phyloP scores from a whole-genome alignment of 2,113 vertebrate genomes.

The Xiphophorus couchianus region DNA sequence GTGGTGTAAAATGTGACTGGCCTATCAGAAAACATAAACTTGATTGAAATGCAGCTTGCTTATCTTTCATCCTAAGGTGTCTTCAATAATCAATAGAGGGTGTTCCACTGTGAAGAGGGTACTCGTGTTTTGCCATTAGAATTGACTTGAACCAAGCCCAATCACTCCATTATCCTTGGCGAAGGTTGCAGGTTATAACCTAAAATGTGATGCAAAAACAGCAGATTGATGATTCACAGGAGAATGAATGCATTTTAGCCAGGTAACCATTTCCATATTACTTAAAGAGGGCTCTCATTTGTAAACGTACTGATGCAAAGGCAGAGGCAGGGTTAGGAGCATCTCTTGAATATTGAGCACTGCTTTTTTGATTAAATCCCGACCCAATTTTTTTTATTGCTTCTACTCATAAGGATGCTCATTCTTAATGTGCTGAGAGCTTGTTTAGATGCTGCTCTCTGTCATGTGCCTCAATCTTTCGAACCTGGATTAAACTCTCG shows the following conservation, averaged over 20 bases:
- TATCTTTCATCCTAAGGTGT: slow-evolving; percentile 53
- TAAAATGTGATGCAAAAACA: slow-evolving; percentile 73
- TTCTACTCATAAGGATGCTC: slow-evolving; percentile 68
- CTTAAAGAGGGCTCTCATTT: slow-evolving; percentile 81
- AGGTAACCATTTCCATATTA: slow-evolving; percentile 81
- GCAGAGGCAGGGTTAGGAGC: slow-evolving; percentile 59
- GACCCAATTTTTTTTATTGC: slow-evolving; percentile 69
- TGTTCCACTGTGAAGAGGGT: slow-evolving; percentile 47
- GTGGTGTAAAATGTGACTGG: slow-evolving; percentile 29
- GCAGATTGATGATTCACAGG: slow-evolving; percentile 77
- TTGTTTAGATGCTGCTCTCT: slow-evolving; percentile 64
- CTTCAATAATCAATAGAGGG: slow-evolving; percentile 74
- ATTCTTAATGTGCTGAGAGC: slow-evolving; percentile 66
- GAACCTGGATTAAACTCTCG: slow-evolving; percentile 64
- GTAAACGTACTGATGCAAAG: slow-evolving; percentile 66
- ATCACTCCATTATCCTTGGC: slow-evolving; percentile 79
- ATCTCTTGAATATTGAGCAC: slow-evolving; percentile 82
- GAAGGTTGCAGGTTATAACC: slow-evolving; percentile 81
- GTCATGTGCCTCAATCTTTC: slow-evolving; percentile 55
- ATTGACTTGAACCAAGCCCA: slow-evolving; percentile 69
- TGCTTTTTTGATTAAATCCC: slow-evolving; percentile 80
- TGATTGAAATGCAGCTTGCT: slow-evolving; percentile 62
- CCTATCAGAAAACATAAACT: slow-evolving; percentile 41
- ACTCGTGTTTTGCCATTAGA: slow-evolving; percentile 69
- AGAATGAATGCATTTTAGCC: slow-evolving; percentile 71